phyloP scores from a whole-genome alignment of 2,888 invertebrate genomes.

The Tribolium freemani region DNA sequence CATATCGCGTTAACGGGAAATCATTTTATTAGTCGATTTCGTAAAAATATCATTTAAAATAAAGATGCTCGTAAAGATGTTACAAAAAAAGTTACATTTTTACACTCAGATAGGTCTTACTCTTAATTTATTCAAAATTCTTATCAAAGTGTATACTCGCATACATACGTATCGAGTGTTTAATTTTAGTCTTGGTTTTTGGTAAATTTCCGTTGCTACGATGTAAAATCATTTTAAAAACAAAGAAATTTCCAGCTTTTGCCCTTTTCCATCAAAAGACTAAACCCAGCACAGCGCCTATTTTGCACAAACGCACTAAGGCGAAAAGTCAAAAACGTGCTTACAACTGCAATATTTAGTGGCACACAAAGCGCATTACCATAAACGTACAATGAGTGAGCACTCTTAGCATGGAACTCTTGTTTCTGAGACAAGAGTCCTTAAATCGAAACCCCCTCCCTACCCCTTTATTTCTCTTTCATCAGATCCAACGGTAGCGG shows the following conservation, averaged over 20 bases:
- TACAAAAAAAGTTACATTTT: background rate
- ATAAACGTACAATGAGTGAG: conserved; percentile 60
- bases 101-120: too few species aligned
- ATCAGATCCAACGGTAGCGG: conserved; percentile 31
- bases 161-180: background rate
- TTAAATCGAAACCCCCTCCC: conserved; percentile 55
- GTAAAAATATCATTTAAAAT: too few species aligned
- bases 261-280: background rate
- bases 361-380: conserved; percentile 61
- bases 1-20: too few species aligned
- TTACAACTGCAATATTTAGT: conserved; percentile 59
- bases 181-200: too few species aligned
- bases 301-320: conserved; percentile 15
- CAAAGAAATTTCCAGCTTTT: background rate
- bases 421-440: conserved; percentile 58
- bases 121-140: too few species aligned
- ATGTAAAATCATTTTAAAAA: background rate
- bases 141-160: too few species aligned
- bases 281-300: background rate
- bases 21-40: too few species aligned
- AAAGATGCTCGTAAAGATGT: too few species aligned
- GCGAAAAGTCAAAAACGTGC: conserved; percentile 56
- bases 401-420: conserved; percentile 56
- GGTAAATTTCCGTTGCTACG: too few species aligned
- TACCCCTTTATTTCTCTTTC: conserved; percentile 44